Conservation (phyloP, 1,140 invertebrate species). For the Zeugodacus cucurbitae region DNA sequence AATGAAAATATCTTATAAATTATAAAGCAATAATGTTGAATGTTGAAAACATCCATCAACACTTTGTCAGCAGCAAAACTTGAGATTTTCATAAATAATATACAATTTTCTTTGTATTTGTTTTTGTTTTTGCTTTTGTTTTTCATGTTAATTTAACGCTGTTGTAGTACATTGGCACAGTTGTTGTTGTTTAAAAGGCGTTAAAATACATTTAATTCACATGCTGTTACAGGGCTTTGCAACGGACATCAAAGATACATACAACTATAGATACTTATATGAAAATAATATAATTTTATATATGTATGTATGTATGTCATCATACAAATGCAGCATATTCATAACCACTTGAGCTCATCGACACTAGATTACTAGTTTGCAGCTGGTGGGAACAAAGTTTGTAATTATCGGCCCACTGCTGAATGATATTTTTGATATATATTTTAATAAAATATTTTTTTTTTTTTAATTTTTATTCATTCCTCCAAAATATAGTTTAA, state of each 20-base stretch:
- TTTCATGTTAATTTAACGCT: neutral
- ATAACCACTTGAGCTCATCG: neutral
- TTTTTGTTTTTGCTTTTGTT: neutral
- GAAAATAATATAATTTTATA: no score
- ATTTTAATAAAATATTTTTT: no score
- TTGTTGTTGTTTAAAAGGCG: neutral
- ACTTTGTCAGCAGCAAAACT: conserved; percentile 12
- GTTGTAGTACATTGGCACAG: neutral
- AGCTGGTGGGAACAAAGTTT: neutral
- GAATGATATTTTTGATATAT: neutral
- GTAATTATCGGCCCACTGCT: neutral
- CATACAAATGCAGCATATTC: neutral
- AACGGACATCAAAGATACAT: no score
- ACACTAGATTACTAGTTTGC: neutral
- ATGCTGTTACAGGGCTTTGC: neutral
- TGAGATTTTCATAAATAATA: neutral
- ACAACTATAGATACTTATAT: neutral
- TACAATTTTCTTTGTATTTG: neutral
- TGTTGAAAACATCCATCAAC: conserved; percentile 13
- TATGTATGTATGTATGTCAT: no score
- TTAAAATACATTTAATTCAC: neutral
- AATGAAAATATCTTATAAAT: neutral
- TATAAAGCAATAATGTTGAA: neutral
- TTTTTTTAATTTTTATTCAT: no score
- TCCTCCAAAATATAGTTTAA: no score